Evolutionary conservation across 2,888 invertebrate species (phyloP), one percentile per base, ranked within the genome.

Genomic region (Arge pagana): DNA sequence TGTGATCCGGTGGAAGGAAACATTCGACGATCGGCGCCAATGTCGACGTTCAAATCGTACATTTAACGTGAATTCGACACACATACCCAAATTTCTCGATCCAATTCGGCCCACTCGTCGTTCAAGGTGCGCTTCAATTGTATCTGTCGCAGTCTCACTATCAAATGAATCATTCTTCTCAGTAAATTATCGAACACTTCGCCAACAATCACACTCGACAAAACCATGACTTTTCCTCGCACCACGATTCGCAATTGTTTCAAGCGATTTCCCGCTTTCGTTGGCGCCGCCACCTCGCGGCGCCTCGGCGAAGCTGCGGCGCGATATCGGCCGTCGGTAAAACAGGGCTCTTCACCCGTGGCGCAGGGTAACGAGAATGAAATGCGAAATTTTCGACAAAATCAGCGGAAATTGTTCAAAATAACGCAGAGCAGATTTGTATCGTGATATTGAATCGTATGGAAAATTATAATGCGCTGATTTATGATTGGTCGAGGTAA

Each of bases 11-110:
- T n/a, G n/a, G n/a, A n/a, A n/a, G n/a, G n/a, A n/a, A n/a, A n/a
- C n/a, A n/a, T n/a, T n/a, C n/a, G n/a, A n/a, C n/a, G n/a, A n/a
- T n/a, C n/a, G n/a, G n/a, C n/a, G n/a, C n/a, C n/a, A n/a, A n/a
- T n/a, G n/a, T n/a, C n/a, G n/a, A 33, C 18, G 18, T 33, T 33
- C 33, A 11, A 15, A 33, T 31, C 10, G 10, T 31, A 4, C 11
- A 31, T 31, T 5, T 13, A 13, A 31, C 13, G 31, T 31, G 31
- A 31, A 31, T 31, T 31, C 10, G 31, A n/a, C n/a, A n/a, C 19
- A 66, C 72, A 52, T 72, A 72, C 72, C 72, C 72, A 71, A 48
- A 72, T 72, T 37, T 70, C 68, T 10, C 52, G 49, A 50, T 69
- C 56, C 54, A 72, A 55, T 41, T 60, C 57, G 36, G 65, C 64